Percentiles rank a stretch among this genome's conserved stretches.
Evolutionary conservation across 92 coral and sea anemone genomes (phyloP).

Genomic region (Phenganax subtilis): DNA sequence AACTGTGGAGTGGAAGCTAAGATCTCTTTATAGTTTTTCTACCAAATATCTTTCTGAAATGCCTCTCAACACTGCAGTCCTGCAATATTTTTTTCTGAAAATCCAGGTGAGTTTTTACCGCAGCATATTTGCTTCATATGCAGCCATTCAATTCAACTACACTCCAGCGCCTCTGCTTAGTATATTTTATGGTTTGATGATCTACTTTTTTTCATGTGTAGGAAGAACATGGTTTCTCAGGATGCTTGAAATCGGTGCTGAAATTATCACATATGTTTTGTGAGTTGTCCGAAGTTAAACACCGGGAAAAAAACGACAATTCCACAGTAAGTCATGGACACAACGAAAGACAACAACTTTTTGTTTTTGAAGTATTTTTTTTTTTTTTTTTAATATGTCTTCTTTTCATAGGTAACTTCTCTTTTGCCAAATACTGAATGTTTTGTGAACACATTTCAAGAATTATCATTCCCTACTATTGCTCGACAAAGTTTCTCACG

Average conservation of each 20-base stretch:
- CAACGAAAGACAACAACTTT: too few relatives aligned
- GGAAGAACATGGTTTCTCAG: not conserved
- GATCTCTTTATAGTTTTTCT: not conserved
- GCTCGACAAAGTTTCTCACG: not conserved
- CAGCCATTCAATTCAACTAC: not conserved
- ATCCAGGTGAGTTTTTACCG: not conserved
- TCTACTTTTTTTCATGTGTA: not conserved
- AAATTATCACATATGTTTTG: not conserved
- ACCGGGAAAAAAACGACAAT: not conserved
- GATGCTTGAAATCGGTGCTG: slow-evolving; percentile 3
- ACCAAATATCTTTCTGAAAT: slow-evolving; percentile 4
- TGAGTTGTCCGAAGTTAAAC: not conserved
- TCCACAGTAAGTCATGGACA: not conserved
- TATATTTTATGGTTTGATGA: not conserved
- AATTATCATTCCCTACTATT: not conserved
- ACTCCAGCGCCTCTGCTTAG: not conserved
- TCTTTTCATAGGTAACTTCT: not conserved
- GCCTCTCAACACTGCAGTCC: slow-evolving; percentile 3
- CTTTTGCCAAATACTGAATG: not conserved
- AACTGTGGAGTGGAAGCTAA: not conserved
- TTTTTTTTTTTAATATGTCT: not conserved
- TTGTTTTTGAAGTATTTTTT: not conserved
- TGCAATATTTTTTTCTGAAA: not conserved
- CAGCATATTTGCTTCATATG: not conserved
- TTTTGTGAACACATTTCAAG: not conserved